Base-by-base conservation (phyloP, 2,888 invertebrate genomes). In the Fabriciana adippe region DNA sequence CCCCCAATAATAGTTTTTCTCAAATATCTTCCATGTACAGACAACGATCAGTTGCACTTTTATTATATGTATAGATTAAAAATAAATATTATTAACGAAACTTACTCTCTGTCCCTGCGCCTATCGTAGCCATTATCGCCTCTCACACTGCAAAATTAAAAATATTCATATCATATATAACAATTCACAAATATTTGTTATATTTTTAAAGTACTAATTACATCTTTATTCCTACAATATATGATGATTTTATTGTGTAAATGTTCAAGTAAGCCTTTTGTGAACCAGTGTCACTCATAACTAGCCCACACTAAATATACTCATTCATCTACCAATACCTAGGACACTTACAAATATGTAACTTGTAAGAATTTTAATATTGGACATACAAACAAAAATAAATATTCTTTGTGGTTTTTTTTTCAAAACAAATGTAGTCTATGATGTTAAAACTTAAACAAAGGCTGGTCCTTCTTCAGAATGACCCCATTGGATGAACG, bases 61-160 rank as follows among this genome's bases (percentile, higher is more conserved):
- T 26, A 26, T 3, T 11, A 41, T 2, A 18, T 18, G 2, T 16
- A 48, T n/a, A 16, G n/a, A 41, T 47, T 3, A 57, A 31, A 61
- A 64, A 66, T 15, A 55, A 26, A 35, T 35, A 35, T 35, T 35
- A 1, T 1, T 64, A 60, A 18, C 66, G n/a, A 67, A 55, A 93
- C 94, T 93, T 81, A 94, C 94, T 94, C 94, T 91, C 94, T 88
- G 72, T 93, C 92, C 74, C 85, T 86, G 76, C 86, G 93, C 77
- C 85, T 90, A 77, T 88, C 93, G 81, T 93, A 92, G n/a, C 93
- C 92, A 70, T 91, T 92, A 77, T 93, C 92, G 31, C 92, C 88
- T 76, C 93, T 83, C 74, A 83, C 88, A 74, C 84, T 92, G 78
- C 66, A 81, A 82, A 4, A 26, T 26, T 26, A 26, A 26, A 26